Conservation (phyloP, 2,797 vertebrate genomes). For the Lophura swinhoii region DNA sequence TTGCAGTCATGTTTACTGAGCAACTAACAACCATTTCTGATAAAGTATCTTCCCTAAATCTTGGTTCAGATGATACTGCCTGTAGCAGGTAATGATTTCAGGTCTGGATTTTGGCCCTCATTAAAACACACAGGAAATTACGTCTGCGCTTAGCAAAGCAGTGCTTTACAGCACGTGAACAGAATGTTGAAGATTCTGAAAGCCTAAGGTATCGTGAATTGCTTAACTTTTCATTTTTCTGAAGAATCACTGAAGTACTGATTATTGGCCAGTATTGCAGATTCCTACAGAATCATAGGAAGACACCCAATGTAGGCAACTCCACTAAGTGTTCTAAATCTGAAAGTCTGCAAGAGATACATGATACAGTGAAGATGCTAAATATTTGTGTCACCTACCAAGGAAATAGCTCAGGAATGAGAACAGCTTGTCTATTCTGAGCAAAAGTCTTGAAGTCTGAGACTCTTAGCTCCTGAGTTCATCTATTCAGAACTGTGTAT, state of each 20-base stretch:
- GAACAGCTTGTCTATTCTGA: neutral
- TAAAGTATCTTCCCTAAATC: neutral
- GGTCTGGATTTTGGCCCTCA: neutral
- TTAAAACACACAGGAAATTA: neutral
- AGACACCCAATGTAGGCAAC: neutral
- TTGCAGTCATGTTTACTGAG: neutral
- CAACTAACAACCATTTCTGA: neutral
- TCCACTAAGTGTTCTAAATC: neutral
- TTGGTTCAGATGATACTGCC: neutral
- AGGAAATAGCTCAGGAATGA: neutral
- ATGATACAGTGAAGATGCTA: neutral
- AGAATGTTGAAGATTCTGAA: neutral
- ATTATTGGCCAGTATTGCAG: neutral
- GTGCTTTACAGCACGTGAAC: neutral
- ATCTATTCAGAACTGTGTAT: neutral
- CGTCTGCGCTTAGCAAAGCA: neutral
- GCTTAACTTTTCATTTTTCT: neutral
- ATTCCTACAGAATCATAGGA: neutral
- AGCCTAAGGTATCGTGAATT: neutral
- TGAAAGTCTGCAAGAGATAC: neutral
- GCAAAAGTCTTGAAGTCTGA: conserved; percentile 31
- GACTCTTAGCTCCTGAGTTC: neutral
- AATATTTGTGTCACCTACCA: neutral
- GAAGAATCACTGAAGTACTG: neutral
- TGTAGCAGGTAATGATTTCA: neutral